Conservation (phyloP, 2,113 vertebrate genomes). For the Vulpes vulpes region DNA sequence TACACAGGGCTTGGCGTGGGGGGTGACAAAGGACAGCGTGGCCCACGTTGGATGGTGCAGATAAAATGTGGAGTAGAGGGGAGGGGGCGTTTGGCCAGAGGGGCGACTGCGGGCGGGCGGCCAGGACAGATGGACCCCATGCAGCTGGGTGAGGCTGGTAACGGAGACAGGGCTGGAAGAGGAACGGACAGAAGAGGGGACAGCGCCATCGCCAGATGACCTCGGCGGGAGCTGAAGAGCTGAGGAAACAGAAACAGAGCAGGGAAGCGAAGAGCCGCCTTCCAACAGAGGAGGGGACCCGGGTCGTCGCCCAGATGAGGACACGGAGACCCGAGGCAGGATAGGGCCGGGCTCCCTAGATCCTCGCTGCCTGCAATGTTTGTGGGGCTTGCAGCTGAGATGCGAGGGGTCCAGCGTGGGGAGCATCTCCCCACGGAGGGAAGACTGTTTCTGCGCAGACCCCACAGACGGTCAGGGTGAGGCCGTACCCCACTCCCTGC, state of each 20-base stretch:
- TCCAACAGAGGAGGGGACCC: not conserved
- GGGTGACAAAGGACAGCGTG: rapidly evolving
- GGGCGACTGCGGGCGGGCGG: not conserved
- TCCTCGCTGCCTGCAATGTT: not conserved
- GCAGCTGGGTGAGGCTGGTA: rapidly evolving
- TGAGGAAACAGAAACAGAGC: rapidly evolving
- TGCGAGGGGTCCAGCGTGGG: not conserved
- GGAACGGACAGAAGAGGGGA: not conserved
- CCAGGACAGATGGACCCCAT: rapidly evolving
- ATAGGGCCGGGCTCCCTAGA: rapidly evolving
- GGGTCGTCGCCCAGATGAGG: not conserved
- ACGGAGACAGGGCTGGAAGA: rapidly evolving
- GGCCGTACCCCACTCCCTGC: not conserved
- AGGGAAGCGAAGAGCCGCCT: not conserved
- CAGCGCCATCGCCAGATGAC: not conserved
- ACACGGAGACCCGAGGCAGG: not conserved
- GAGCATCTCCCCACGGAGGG: not conserved
- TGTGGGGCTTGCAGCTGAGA: not conserved
- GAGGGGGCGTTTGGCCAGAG: rapidly evolving
- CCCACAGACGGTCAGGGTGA: not conserved
- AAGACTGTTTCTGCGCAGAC: rapidly evolving
- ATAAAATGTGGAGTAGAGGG: not conserved
- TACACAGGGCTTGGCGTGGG: rapidly evolving
- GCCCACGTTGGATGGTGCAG: rapidly evolving
- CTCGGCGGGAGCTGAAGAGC: not conserved